phyloP scores from a whole-genome alignment of 2,797 vertebrate genomes.

The Gallinago solitaria region DNA sequence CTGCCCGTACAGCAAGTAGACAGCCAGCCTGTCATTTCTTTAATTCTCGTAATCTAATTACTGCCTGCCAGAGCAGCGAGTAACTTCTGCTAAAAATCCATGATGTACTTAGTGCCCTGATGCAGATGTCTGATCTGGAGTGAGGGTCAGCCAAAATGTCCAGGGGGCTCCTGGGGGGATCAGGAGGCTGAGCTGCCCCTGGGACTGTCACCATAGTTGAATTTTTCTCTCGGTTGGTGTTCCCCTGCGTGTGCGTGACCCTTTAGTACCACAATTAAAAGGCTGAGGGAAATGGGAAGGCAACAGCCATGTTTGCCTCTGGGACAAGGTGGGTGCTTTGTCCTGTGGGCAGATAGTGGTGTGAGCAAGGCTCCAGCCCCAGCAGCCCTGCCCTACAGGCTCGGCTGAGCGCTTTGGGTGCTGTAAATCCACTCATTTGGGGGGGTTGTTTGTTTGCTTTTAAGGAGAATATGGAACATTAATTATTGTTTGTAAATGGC shows the following conservation, averaged over 20 bases:
- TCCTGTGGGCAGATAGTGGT: background rate
- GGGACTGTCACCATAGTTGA: background rate
- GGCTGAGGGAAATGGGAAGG: background rate
- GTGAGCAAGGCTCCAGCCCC: background rate
- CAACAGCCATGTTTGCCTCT: background rate
- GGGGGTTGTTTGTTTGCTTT: background rate
- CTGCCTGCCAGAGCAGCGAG: slow-evolving; percentile 14
- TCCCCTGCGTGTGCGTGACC: background rate
- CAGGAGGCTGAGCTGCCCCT: background rate
- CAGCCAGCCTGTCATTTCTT: slow-evolving; percentile 35
- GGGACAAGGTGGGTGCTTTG: background rate
- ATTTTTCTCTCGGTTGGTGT: background rate
- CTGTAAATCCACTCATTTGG: background rate
- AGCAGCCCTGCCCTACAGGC: background rate
- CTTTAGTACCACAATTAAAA: background rate
- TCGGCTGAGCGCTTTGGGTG: background rate
- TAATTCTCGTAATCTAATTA: slow-evolving; percentile 47
- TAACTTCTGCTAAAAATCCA: slow-evolving; percentile 29
- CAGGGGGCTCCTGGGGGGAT: background rate
- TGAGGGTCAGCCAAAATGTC: background rate
- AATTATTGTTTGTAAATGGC: slow-evolving; percentile 35
- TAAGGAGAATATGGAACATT: slow-evolving; percentile 26
- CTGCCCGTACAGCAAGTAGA: background rate
- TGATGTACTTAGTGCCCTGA: background rate
- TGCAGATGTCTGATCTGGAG: slow-evolving; percentile 13